Base-by-base conservation (phyloP, 1,140 invertebrate genomes). In the Lepidurus apus region DNA sequence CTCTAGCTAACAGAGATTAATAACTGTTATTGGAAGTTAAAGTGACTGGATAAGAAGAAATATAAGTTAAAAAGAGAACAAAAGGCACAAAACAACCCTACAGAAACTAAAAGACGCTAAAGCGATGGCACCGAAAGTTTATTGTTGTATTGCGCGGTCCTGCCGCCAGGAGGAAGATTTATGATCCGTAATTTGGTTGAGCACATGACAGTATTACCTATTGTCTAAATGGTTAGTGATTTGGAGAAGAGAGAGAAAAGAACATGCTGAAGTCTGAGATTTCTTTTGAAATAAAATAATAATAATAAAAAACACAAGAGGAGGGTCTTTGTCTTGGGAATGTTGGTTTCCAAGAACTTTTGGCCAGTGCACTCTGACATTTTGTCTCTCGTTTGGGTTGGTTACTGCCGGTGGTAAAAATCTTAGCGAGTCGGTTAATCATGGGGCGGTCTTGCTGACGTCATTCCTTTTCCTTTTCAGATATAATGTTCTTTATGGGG, bases 281-380 rank as follows among this genome's bases (percentile, higher is more conserved):
- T 65, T 47, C 53, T 65, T n/a, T 65, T 65, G 21, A 65, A 65
- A 65, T 65, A 17, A 65, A 65, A n/a, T 65, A n/a, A 17, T 65
- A n/a, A 6, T 7, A 65, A n/a, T 5, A 65, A 65, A 21, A 65
- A 11, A 13, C 7, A 7, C 53, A 7, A 65, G 8, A 17, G 53
- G 21, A 65, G 21, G 53, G 53, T 65, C 53, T 65, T 65, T 65
- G 53, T 65, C 53, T 65, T 65, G 34, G 34, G 34, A 34, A 0
- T 65, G 17, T 21, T 13, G 13, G 53, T 65, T 65, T 3, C n/a
- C 53, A 65, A 65, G 53, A 65, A 65, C 53, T n/a, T 65, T 65
- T 65, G 53, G 53, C 53, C 53, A 65, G 53, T 65, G 53, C 53
- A 21, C 53, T 65, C 53, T 65, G 53, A 65, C 53, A 65, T 65